These are phyloP conservation scores for Byasa hedistus DNA, from an alignment of 2,888 invertebrate species.

Conservation along the genomic window DNA sequence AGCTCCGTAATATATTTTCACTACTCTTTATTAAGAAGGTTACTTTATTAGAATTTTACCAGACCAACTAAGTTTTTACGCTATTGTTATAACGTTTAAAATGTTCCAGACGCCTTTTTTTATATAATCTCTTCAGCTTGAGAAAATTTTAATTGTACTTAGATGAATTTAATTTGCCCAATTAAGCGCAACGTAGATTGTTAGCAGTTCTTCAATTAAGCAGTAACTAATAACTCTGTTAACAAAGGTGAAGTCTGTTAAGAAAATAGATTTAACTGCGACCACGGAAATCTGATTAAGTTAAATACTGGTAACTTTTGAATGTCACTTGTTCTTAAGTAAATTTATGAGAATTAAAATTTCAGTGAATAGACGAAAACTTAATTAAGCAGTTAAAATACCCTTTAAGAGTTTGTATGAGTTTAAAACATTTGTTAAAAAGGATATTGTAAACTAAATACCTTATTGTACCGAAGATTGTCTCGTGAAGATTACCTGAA, in stretches of 20 bases:
- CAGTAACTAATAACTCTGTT: conserved; percentile 64
- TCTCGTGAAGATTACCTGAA: conserved; percentile 16
- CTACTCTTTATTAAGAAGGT: conserved; percentile 26
- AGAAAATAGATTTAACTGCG: conserved; percentile 67
- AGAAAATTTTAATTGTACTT: conserved; percentile 38
- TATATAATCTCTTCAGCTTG: conserved; percentile 30
- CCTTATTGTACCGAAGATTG: neutral
- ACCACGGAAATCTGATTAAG: conserved; percentile 71
- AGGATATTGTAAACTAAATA: conserved; percentile 2
- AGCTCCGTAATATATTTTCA: conserved; percentile 28
- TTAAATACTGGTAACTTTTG: conserved; percentile 68
- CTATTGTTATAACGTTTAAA: conserved; percentile 9
- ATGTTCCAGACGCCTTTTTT: conserved; percentile 5
- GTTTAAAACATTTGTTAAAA: neutral
- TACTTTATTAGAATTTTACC: conserved; percentile 31
- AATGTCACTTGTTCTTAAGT: conserved; percentile 59
- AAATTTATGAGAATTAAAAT: conserved; percentile 53
- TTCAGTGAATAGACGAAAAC: conserved; percentile 43
- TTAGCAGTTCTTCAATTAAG: conserved; percentile 54
- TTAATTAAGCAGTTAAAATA: conserved; percentile 32
- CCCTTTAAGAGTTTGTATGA: conserved; percentile 2
- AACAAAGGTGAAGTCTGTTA: conserved; percentile 62
- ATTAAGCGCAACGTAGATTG: conserved; percentile 61
- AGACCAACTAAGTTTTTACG: conserved; percentile 12
- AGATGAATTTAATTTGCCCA: conserved; percentile 40